Conservation (phyloP, 2,888 invertebrate genomes). For the Antheraea yamamai region DNA sequence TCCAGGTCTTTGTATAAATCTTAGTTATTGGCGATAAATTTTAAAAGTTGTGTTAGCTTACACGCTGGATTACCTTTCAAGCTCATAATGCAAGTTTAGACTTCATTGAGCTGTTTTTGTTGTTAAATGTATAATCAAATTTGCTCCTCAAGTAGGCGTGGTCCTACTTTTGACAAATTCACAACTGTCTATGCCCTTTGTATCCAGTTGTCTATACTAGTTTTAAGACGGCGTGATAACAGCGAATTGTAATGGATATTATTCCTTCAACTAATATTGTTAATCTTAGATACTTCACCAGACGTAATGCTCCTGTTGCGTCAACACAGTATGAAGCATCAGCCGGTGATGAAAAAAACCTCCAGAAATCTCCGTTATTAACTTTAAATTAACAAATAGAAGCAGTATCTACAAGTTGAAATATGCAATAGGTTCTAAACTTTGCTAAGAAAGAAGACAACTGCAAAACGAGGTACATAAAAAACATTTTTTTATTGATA, state of each 20-base stretch:
- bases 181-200: too few species aligned
- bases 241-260: neutral
- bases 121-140: neutral
- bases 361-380: neutral
- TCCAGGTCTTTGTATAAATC: neutral
- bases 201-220: too few species aligned
- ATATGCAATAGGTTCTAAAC: neutral
- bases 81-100: neutral
- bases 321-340: neutral
- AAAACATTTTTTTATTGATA: neutral
- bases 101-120: neutral
- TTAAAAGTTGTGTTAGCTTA: slow-evolving; percentile 4
- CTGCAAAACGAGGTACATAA: neutral
- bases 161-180: neutral
- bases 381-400: neutral
- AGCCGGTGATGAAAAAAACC: neutral
- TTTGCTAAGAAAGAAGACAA: neutral
- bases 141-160: neutral
- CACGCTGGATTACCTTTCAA: neutral
- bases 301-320: neutral
- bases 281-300: neutral
- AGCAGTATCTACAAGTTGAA: neutral
- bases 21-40: slow-evolving; percentile 1
- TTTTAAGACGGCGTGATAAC: too few species aligned
- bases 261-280: neutral